Base-by-base conservation (phyloP, 2,797 vertebrate species). In the Anableps anableps region DNA sequence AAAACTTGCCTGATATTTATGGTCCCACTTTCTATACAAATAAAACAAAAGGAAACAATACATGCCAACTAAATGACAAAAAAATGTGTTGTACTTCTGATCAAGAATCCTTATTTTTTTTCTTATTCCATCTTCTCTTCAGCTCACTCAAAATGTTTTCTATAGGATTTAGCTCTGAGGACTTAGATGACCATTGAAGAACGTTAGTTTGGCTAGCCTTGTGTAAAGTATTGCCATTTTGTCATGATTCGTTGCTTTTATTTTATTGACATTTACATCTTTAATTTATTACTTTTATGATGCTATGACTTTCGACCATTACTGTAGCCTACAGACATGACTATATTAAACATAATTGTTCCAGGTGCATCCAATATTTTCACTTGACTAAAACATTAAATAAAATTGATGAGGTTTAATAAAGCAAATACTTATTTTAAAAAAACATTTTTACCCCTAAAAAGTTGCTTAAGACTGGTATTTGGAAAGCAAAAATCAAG, bases 401-500 rank as follows among this genome's bases (percentile, higher is more conserved):
- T 47, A 47, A 47, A 47, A 47, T 10, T 5, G 4, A 47, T 47
- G 45, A 5, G 6, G 3, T 41, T n/a, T 10, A 55, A 55, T 55
- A 26, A n/a, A 55, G 8, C 53, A 55, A 8, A 55, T 55, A 9
- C 8, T n/a, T n/a, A n/a, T n/a, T n/a, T n/a, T n/a, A n/a, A n/a
- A n/a, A n/a, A n/a, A n/a, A n/a, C n/a, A n/a, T n/a, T n/a, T n/a
- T n/a, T n/a, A n/a, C n/a, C n/a, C n/a, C n/a, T n/a, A n/a, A n/a
- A n/a, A n/a, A n/a, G n/a, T n/a, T n/a, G n/a, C n/a, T n/a, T n/a
- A n/a, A n/a, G n/a, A n/a, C 4, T 23, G 8, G 1, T 29, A n/a
- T 60, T 68, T 26, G 31, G 4, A 75, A 74, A 9, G 8, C 6
- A 38, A 81, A 83, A 80, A 85, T 80, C 66, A 77, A 79, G 79